Percentiles rank a stretch among this genome's conserved stretches.
Conservation (phyloP, 2,888 invertebrate genomes). For the Anthoptus insignis region DNA sequence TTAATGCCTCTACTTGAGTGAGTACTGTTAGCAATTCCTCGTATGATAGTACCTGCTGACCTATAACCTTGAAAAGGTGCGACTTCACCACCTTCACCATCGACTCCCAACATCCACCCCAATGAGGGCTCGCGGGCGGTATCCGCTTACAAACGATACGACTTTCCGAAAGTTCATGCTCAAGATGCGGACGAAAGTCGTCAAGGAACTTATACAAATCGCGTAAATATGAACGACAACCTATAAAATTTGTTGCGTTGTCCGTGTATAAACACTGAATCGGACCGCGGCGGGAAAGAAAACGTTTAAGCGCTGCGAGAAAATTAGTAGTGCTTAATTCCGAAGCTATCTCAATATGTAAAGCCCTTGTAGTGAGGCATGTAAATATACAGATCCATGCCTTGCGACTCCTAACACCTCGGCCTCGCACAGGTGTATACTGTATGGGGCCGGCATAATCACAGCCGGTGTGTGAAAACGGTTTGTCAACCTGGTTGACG, state of each 20-base stretch:
- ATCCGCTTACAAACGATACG: slow-evolving; percentile 27
- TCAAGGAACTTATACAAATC: slow-evolving; percentile 20
- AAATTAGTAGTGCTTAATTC: too few species aligned
- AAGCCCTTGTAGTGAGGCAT: too few species aligned
- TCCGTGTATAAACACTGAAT: slow-evolving; percentile 26
- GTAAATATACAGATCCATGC: too few species aligned
- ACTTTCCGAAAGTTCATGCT: slow-evolving; percentile 11
- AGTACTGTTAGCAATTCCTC: slow-evolving; percentile 34
- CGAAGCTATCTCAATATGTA: not conserved
- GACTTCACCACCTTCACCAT: slow-evolving; percentile 34
- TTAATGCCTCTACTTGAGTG: slow-evolving; percentile 34
- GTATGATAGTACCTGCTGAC: slow-evolving; percentile 31
- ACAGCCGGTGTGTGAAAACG: too few species aligned
- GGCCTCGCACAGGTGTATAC: too few species aligned
- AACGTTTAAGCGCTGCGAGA: too few species aligned
- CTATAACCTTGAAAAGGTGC: slow-evolving; percentile 36
- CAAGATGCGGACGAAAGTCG: slow-evolving; percentile 14
- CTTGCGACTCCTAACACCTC: too few species aligned
- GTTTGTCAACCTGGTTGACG: too few species aligned
- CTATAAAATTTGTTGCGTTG: slow-evolving; percentile 40
- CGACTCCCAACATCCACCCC: slow-evolving; percentile 35
- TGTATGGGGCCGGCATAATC: too few species aligned
- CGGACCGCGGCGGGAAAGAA: too few species aligned
- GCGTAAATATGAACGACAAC: not conserved
- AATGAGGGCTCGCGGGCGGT: slow-evolving; percentile 31